Evolutionary conservation across 2,797 vertebrate genomes (phyloP).

Genomic region (Cynopterus sphinx): DNA sequence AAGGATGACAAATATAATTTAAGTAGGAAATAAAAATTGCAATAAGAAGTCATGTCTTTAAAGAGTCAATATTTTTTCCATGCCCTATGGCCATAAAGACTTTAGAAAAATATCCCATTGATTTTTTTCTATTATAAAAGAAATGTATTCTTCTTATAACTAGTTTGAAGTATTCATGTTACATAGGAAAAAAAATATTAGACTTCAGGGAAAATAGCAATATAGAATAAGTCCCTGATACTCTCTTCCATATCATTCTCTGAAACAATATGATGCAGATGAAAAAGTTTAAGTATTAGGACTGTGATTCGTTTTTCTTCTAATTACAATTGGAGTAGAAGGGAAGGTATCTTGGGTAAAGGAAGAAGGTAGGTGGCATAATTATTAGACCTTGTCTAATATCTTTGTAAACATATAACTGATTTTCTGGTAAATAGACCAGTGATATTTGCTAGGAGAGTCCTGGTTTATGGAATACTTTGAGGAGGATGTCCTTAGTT

Average conservation of each 20-base stretch:
- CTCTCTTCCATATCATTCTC: background rate
- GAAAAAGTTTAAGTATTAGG: background rate
- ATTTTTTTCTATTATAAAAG: background rate
- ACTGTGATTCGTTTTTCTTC: background rate
- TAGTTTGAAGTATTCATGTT: background rate
- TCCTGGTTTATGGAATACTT: background rate
- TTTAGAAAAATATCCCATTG: background rate
- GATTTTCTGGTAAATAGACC: background rate
- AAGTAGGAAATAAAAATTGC: background rate
- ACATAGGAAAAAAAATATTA: background rate
- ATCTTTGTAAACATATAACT: background rate
- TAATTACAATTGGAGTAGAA: background rate
- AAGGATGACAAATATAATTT: slow-evolving; percentile 3
- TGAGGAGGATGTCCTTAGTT: background rate
- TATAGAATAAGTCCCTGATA: background rate
- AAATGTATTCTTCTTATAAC: background rate
- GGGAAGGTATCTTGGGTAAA: background rate
- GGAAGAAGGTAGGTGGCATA: background rate
- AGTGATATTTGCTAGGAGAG: background rate
- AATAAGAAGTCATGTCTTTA: background rate
- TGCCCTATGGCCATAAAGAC: background rate
- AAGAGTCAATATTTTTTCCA: background rate
- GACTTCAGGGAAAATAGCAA: background rate
- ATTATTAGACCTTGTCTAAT: background rate
- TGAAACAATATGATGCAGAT: background rate